Evolutionary conservation across 2,113 vertebrate species (phyloP).

Genomic region (Lophochroa leadbeateri): DNA sequence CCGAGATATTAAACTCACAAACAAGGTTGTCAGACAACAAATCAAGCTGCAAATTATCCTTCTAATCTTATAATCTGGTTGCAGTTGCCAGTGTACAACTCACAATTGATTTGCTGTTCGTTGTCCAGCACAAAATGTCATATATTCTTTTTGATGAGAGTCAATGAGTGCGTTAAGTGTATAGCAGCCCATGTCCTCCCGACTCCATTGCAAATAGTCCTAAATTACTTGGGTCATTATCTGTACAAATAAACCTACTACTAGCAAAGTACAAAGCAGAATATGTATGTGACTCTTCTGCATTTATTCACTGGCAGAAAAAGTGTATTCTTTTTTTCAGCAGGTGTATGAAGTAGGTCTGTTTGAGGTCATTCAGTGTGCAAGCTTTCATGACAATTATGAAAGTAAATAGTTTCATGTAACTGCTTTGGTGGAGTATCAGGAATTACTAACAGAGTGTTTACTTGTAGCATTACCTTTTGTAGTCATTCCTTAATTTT

Average conservation of each 20-base stretch:
- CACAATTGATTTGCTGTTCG: conserved; percentile 26
- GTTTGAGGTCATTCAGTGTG: background rate
- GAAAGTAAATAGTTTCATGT: background rate
- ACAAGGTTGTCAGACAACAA: conserved; percentile 53
- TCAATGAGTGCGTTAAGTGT: background rate
- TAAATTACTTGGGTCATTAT: background rate
- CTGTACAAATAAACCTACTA: background rate
- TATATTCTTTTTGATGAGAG: conserved; percentile 8
- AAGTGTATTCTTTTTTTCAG: background rate
- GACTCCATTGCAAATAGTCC: background rate
- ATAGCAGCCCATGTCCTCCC: background rate
- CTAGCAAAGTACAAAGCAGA: background rate
- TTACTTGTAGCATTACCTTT: background rate
- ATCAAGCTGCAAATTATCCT: conserved; percentile 50
- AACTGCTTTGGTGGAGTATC: background rate
- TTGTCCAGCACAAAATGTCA: background rate
- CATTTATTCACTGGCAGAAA: background rate
- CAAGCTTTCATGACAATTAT: background rate
- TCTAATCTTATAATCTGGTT: conserved; percentile 43
- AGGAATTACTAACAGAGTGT: background rate
- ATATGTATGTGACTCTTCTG: background rate
- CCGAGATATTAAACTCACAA: conserved; percentile 39
- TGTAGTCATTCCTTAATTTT: background rate
- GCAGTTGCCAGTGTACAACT: conserved; percentile 6
- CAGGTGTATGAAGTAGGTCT: background rate